phyloP scores from a whole-genome alignment of 92 coral and sea anemone genomes.

The Phymanthus crucifer region DNA sequence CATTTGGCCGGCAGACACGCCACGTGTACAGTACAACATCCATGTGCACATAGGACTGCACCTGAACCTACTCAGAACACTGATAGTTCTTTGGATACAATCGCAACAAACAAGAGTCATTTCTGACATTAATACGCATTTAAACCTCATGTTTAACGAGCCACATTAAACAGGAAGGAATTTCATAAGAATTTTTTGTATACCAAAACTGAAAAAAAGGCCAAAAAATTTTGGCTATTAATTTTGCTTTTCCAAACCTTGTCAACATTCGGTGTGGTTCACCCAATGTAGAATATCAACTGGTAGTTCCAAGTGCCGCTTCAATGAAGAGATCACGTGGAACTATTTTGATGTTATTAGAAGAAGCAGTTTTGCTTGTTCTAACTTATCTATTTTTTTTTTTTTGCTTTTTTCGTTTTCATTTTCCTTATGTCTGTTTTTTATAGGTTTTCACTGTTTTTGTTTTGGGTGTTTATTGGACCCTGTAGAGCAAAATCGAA shows the following conservation, averaged over 20 bases:
- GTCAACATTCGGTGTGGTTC: not conserved
- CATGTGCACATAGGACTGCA: not conserved
- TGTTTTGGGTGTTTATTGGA: too few species aligned
- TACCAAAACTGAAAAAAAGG: not conserved
- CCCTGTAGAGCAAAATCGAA: not conserved
- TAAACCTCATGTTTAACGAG: too few species aligned
- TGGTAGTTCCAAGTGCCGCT: not conserved
- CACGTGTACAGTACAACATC: not conserved
- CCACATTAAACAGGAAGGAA: too few species aligned
- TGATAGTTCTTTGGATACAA: too few species aligned
- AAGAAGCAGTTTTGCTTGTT: not conserved
- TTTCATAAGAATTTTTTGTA: not conserved
- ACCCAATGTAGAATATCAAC: not conserved
- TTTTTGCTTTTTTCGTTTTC: not conserved
- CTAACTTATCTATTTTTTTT: not conserved
- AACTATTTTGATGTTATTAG: not conserved
- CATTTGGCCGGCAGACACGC: not conserved
- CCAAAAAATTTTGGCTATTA: not conserved
- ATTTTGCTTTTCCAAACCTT: not conserved
- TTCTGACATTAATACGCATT: too few species aligned
- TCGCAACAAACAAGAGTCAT: too few species aligned
- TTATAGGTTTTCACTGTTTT: too few species aligned
- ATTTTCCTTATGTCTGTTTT: not conserved
- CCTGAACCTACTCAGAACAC: too few species aligned
- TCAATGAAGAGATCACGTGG: not conserved